These are phyloP conservation scores for Eretmochelys imbricata DNA, from an alignment of 2,113 vertebrate genomes.

Conservation along the genomic window DNA sequence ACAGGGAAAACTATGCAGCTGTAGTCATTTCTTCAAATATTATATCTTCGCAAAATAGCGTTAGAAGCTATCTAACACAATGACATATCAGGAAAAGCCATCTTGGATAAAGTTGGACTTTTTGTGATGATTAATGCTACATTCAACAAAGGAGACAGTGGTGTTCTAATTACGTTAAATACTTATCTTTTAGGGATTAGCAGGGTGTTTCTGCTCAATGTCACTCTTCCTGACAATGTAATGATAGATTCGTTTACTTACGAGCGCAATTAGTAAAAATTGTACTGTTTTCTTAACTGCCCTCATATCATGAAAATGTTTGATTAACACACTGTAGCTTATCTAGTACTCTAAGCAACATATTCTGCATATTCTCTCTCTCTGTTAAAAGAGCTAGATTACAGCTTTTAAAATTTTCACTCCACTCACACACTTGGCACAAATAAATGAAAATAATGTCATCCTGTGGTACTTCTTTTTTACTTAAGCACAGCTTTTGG, in stretches of 20 bases:
- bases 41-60: conserved; percentile 52
- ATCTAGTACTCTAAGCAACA: conserved; percentile 81
- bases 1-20: background rate
- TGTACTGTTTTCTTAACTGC: conserved; percentile 83
- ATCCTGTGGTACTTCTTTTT: conserved; percentile 74
- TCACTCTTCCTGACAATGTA: conserved; percentile 82
- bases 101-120: conserved; percentile 74
- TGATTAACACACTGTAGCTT: conserved; percentile 82
- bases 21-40: conserved; percentile 37
- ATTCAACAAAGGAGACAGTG: conserved; percentile 78
- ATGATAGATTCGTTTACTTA: conserved; percentile 82
- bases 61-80: conserved; percentile 63
- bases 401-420: conserved; percentile 68
- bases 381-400: conserved; percentile 76
- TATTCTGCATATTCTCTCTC: conserved; percentile 74
- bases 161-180: conserved; percentile 80
- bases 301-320: conserved; percentile 83
- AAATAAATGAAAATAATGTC: conserved; percentile 64
- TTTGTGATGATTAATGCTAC: conserved; percentile 77
- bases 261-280: conserved; percentile 81
- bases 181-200: conserved; percentile 81
- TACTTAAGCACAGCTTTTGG: conserved; percentile 75
- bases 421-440: conserved; percentile 49
- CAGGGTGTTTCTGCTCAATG: conserved; percentile 80
- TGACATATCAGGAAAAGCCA: conserved; percentile 70